Evolutionary conservation across 1,140 invertebrate genomes (phyloP).

Genomic region (Hyles euphorbiae): DNA sequence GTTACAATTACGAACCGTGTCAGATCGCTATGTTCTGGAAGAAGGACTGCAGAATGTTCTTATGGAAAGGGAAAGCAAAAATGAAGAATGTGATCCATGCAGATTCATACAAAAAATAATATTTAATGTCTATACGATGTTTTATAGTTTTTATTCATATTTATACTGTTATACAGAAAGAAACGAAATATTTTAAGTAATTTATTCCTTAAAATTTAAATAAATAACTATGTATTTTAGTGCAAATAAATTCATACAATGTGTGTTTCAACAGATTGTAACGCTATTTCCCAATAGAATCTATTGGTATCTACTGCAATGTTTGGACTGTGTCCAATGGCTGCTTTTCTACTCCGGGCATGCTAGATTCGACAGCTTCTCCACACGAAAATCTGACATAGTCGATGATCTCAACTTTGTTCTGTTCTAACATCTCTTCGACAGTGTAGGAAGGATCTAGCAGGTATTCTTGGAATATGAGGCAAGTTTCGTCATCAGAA

Average conservation of each 20-base stretch:
- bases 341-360: constrained; percentile 70
- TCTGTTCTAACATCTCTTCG: constrained; percentile 82
- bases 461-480: constrained; percentile 93
- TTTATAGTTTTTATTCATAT: background rate
- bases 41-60: constrained; percentile 80
- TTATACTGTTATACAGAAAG: background rate
- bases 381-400: constrained; percentile 92
- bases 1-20: constrained; percentile 51
- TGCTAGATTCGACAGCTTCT: constrained; percentile 66
- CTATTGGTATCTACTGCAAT: constrained; percentile 70
- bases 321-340: constrained; percentile 78
- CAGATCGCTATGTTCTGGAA: constrained; percentile 77
- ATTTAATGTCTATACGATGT: background rate
- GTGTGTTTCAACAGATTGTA: background rate
- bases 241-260: background rate
- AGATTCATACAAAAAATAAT: constrained; percentile 31
- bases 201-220: constrained; percentile 22
- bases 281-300: background rate
- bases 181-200: constrained; percentile 7
- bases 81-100: constrained; percentile 39
- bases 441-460: constrained; percentile 85
- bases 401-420: constrained; percentile 84
- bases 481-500: constrained; percentile 82
- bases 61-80: constrained; percentile 77
- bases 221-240: constrained; percentile 21